Base-by-base conservation (phyloP, 2,888 invertebrate species). In the Plemyria rubiginata region DNA sequence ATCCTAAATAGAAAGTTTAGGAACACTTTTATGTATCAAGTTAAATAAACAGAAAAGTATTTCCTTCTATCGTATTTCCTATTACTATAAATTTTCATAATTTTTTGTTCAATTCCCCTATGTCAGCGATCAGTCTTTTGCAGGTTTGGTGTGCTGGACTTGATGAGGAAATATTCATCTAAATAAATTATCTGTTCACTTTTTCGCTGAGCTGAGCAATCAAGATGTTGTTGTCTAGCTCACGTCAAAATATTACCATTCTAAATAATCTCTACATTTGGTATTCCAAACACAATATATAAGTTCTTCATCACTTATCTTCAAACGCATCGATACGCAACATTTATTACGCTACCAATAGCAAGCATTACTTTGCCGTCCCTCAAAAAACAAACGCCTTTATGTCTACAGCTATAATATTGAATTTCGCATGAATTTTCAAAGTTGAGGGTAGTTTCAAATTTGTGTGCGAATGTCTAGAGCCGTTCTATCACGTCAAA, bases 271-370 rank as follows among this genome's bases (percentile, higher is more conserved):
- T 72, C 77, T 75, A 78, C 75, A 81, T 85, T 71, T 83, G 77
- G 75, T 77, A 87, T 87, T 87, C 84, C 77, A 82, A 84, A 83
- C 84, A 77, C 80, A 82, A 84, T 81, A 79, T 87, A 86, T 85
- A 88, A 85, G 85, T 86, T 85, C 82, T 87, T 90, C 91, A 90
- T 91, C 87, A 91, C 90, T 89, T 90, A 92, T 91, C 91, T 90
- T 90, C 88, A 91, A 86, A 88, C 87, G 88, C 92, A 90, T 91
- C 90, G 88, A 90, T 90, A 89, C 90, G 87, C 88, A 87, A 88
- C 91, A 92, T 92, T 92, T 92, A 91, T 92, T 89, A 90, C 84
- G 80, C 73, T 81, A 79, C 76, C 71, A 76, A 79, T 76, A 70
- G 75, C 85, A 73, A 83, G 71, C 16, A 59, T 71, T 71, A 15